Conservation (phyloP, 2,113 vertebrate genomes). For the Sterrhoptilus dennistouni region DNA sequence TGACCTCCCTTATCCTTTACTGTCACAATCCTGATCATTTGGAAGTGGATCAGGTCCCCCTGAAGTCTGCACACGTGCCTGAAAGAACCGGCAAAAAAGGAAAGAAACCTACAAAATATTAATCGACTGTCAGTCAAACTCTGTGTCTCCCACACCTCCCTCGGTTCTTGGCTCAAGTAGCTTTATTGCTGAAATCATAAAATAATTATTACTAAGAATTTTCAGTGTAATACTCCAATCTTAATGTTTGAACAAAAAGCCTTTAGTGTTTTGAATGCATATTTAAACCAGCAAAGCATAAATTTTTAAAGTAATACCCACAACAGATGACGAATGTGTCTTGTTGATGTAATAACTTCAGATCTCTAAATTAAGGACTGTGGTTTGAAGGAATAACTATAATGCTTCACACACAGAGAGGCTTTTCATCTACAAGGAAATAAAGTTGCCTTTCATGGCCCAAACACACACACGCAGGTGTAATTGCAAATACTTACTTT, state of each 20-base stretch:
- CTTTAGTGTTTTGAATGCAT: conserved; percentile 27
- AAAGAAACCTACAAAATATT: neutral
- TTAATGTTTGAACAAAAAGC: conserved; percentile 32
- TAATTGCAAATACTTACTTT: neutral
- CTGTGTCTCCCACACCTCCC: neutral
- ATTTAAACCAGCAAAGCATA: conserved; percentile 41
- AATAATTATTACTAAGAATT: conserved; percentile 39
- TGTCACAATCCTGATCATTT: neutral
- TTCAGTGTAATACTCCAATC: neutral
- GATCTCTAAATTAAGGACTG: conserved; percentile 33
- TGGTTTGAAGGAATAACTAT: conserved; percentile 9
- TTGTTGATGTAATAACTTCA: conserved; percentile 24
- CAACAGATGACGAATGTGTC: neutral
- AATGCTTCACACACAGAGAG: neutral
- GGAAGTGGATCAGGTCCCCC: neutral
- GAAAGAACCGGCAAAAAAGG: neutral
- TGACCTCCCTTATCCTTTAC: neutral
- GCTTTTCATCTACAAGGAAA: conserved; percentile 16
- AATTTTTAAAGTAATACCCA: conserved; percentile 46
- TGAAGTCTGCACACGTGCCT: neutral
- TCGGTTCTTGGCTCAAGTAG: neutral
- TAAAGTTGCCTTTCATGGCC: neutral
- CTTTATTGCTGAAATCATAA: neutral
- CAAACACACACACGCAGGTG: neutral
- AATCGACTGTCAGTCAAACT: neutral